Conservation (phyloP, 1,140 invertebrate species). For the Psix sp. region DNA sequence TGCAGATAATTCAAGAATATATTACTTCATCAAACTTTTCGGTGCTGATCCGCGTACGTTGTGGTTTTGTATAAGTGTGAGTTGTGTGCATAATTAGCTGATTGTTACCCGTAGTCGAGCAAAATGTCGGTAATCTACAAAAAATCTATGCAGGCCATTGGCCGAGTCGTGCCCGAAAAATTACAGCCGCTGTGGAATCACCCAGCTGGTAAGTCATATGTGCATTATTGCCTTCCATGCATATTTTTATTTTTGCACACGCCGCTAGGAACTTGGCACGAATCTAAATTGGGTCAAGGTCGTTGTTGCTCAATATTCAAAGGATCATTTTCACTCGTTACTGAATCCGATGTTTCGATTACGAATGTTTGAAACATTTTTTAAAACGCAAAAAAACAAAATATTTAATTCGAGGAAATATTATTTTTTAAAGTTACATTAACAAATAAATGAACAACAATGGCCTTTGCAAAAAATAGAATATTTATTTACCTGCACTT, state of each 20-base stretch:
- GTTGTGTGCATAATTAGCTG: neutral
- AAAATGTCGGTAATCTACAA: conserved; percentile 80
- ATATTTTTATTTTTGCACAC: conserved; percentile 19
- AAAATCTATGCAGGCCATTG: conserved; percentile 81
- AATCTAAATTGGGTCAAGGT: conserved; percentile 54
- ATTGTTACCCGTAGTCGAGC: neutral
- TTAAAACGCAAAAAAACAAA: no score
- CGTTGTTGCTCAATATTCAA: no score
- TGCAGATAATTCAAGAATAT: conserved; percentile 5
- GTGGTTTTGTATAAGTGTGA: conserved; percentile 2
- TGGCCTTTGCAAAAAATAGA: no score
- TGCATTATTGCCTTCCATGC: conserved; percentile 18
- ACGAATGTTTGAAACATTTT: no score
- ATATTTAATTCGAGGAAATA: no score
- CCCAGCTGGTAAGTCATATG: conserved; percentile 85
- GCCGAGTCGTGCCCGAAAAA: conserved; percentile 86
- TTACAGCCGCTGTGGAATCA: conserved; percentile 93
- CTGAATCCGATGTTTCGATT: no score
- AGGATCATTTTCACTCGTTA: neutral
- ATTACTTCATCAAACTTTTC: conserved; percentile 11
- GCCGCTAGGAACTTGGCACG: conserved; percentile 33
- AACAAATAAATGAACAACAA: no score
- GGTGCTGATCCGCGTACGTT: conserved; percentile 27
- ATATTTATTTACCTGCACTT: no score
- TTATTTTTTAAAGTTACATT: no score